phyloP scores from a whole-genome alignment of 2,888 invertebrate species.

The Melikaiella ostensackeni region DNA sequence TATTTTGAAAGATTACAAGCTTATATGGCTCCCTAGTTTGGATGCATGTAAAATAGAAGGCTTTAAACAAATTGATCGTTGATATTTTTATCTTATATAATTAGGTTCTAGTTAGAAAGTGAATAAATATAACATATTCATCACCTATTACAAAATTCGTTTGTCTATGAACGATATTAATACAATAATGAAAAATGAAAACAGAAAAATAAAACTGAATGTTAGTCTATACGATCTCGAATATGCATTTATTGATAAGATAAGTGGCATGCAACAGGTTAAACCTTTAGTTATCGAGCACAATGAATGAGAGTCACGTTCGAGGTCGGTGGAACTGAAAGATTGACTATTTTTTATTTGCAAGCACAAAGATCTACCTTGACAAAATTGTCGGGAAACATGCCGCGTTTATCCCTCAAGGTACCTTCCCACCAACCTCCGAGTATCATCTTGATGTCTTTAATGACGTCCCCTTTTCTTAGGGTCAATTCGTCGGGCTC shows the following conservation, averaged over 20 bases:
- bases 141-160: not conserved
- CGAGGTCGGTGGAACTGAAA: slow-evolving; percentile 14
- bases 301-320: slow-evolving; percentile 24
- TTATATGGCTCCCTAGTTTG: too few species aligned
- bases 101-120: not conserved
- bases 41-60: too few species aligned
- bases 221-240: slow-evolving; percentile 10
- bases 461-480: slow-evolving; percentile 89
- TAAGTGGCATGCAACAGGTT: slow-evolving; percentile 21
- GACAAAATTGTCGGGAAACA: slow-evolving; percentile 97
- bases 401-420: slow-evolving; percentile 87
- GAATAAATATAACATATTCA: not conserved
- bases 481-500: slow-evolving; percentile 92
- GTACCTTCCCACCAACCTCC: slow-evolving; percentile 97
- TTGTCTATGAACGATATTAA: not conserved
- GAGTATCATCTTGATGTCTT: slow-evolving; percentile 86
- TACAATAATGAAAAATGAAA: not conserved
- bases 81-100: not conserved
- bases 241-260: slow-evolving; percentile 31
- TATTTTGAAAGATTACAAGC: too few species aligned
- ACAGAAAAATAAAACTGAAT: not conserved
- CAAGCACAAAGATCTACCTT: slow-evolving; percentile 77
- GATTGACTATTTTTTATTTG: slow-evolving; percentile 40
- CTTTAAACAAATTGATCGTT: too few species aligned
- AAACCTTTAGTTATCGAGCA: slow-evolving; percentile 6